A percentile compares a stretch with the other conserved stretches of the same genome.
Conservation (phyloP, 2,113 vertebrate species). For the Notechis scutatus region DNA sequence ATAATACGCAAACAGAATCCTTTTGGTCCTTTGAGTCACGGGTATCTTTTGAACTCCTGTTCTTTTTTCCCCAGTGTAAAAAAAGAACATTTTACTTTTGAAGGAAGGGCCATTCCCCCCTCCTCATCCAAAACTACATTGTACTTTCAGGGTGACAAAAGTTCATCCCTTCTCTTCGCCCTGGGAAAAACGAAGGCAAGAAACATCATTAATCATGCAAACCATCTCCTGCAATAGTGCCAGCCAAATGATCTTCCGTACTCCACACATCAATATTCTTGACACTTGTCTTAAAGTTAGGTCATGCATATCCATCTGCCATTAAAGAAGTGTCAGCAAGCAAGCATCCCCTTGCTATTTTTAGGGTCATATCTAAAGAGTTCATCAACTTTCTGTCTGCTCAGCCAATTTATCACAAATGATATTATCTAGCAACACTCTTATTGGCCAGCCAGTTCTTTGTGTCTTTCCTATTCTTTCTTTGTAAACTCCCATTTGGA, state of each 20-base stretch:
- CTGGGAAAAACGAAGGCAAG: slow-evolving; percentile 27
- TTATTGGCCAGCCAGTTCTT: slow-evolving; percentile 35
- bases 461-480: background rate
- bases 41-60: background rate
- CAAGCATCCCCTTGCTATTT: slow-evolving; percentile 70
- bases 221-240: slow-evolving; percentile 36
- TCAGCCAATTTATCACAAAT: slow-evolving; percentile 65
- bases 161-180: slow-evolving; percentile 33
- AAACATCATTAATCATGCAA: slow-evolving; percentile 58
- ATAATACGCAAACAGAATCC: background rate
- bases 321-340: slow-evolving; percentile 63
- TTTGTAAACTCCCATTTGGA: background rate
- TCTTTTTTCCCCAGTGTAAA: slow-evolving; percentile 6
- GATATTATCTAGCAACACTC: slow-evolving; percentile 42
- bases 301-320: slow-evolving; percentile 72
- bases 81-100: background rate
- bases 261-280: slow-evolving; percentile 60
- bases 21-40: background rate
- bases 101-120: slow-evolving; percentile 20
- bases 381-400: slow-evolving; percentile 68
- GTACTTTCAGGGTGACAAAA: slow-evolving; percentile 23
- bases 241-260: slow-evolving; percentile 57
- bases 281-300: slow-evolving; percentile 62
- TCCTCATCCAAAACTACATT: slow-evolving; percentile 22
- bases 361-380: slow-evolving; percentile 70